Percentiles rank a stretch among this genome's conserved stretches.
These are phyloP conservation scores for Oryzias woworae DNA, from an alignment of 2,113 vertebrate genomes.

Conservation along the genomic window DNA sequence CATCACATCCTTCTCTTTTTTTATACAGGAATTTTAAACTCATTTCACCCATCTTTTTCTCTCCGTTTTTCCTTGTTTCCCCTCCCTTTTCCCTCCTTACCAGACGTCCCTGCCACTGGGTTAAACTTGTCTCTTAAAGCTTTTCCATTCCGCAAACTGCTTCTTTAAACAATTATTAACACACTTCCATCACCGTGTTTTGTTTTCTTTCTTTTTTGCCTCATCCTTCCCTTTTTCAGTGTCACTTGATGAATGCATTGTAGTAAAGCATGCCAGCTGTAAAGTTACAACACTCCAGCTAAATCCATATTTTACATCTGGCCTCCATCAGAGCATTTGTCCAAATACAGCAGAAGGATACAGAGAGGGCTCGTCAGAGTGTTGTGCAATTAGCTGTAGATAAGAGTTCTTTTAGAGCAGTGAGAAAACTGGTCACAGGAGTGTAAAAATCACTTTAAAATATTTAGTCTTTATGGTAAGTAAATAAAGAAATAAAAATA, in stretches of 20 bases:
- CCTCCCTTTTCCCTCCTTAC: slow-evolving; percentile 15
- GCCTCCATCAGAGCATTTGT: slow-evolving; percentile 36
- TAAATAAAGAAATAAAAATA: no score
- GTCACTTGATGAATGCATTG: slow-evolving; percentile 58
- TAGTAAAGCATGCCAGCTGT: slow-evolving; percentile 57
- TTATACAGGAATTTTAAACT: neutral
- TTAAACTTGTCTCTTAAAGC: slow-evolving; percentile 58
- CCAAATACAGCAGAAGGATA: slow-evolving; percentile 17
- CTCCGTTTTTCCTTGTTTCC: neutral
- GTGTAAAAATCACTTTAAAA: no score
- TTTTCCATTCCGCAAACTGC: slow-evolving; percentile 45
- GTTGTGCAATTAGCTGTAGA: neutral
- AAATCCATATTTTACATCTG: slow-evolving; percentile 36
- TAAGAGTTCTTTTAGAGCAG: neutral
- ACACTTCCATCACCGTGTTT: slow-evolving; percentile 50
- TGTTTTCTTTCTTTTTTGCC: neutral
- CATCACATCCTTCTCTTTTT: slow-evolving; percentile 19
- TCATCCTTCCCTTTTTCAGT: slow-evolving; percentile 20
- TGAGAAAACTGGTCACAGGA: no score
- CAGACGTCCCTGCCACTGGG: slow-evolving; percentile 53
- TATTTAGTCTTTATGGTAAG: no score
- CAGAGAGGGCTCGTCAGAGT: slow-evolving; percentile 25
- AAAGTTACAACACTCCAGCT: slow-evolving; percentile 56
- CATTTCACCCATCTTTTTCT: neutral
- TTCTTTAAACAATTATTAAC: slow-evolving; percentile 68